Evolutionary conservation across 30 jellyfish, hydroid and myxozoan genomes (phyloP), one percentile per base, ranked within the genome.

Genomic region (Aurelia coerulea): DNA sequence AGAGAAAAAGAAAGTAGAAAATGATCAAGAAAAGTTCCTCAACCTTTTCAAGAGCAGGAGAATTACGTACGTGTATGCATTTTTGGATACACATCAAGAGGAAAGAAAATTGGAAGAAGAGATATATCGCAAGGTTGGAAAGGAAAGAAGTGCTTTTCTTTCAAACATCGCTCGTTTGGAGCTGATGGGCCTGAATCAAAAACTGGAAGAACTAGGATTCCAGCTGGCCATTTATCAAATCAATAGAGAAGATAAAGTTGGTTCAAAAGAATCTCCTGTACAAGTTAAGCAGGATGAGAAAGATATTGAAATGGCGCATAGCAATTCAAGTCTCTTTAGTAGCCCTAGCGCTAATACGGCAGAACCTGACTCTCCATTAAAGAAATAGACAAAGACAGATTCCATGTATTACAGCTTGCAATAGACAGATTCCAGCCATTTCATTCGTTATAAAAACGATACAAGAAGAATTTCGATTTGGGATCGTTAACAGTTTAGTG

Each of bases 1-100:
- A 11, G 83, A 73, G 23, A 41, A 73, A 53, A 8, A 49, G 4
- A 73, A 73, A 41, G 41, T 18, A 37, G 15, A 17, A 19, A 2
- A 6, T 37, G 67, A 18, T 2, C 10, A 41, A 19, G 59, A 35
- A 8, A 18, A 73, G 9, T 73, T 73, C 19, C 2, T 8, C 53
- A 12, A 73, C 12, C 35, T 15, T 18, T 73, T 73, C 62, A 59
- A 73, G 23, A 23, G 9, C 19, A 41, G 53, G 9, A 19, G 31
- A 41, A 73, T 73, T 19, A 65, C 53, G 6, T 73, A 35, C 49
- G 83, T 73, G 2, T 73, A 73, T 73, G 83, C 83, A 2, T 73
- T 73, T 46, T 15, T 70, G 80, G 80, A 46, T 4, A 52, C 80
- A 33, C 32, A 19, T 35, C 17, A 4, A 1, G 32, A 12, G 0